phyloP scores from a whole-genome alignment of 2,888 invertebrate species.

The Corbicula japonica region DNA sequence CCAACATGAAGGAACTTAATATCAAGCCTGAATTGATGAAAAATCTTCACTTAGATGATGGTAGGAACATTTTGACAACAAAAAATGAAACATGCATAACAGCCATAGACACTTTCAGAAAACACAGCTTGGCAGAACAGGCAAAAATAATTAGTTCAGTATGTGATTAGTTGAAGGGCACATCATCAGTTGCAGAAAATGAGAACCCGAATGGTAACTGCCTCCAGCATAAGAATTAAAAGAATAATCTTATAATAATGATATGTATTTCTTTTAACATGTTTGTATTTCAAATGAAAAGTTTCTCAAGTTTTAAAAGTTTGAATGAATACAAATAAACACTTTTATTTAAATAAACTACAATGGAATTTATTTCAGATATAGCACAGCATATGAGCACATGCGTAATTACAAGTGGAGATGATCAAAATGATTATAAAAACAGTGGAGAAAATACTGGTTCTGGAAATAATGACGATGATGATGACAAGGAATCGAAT shows the following conservation, averaged over 20 bases:
- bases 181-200: not conserved
- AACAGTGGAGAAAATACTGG: not conserved
- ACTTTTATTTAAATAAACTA: not conserved
- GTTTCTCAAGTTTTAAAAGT: not conserved
- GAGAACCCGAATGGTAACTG: too few relatives aligned
- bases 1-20: conserved; percentile 21
- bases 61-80: not conserved
- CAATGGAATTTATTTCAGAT: not conserved
- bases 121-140: not conserved
- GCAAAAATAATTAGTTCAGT: not conserved
- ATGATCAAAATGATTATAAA: not conserved
- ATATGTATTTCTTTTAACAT: not conserved
- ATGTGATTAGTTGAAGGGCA: not conserved
- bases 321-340: not conserved
- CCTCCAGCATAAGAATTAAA: too few relatives aligned
- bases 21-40: conserved; percentile 21
- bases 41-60: conserved; percentile 1
- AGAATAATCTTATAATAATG: too few relatives aligned
- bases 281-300: not conserved
- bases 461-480: not conserved
- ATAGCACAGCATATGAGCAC: not conserved
- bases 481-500: not conserved
- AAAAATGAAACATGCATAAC: not conserved
- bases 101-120: not conserved
- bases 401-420: not conserved